phyloP scores from a whole-genome alignment of 2,113 vertebrate species.

The Silurus glanis region DNA sequence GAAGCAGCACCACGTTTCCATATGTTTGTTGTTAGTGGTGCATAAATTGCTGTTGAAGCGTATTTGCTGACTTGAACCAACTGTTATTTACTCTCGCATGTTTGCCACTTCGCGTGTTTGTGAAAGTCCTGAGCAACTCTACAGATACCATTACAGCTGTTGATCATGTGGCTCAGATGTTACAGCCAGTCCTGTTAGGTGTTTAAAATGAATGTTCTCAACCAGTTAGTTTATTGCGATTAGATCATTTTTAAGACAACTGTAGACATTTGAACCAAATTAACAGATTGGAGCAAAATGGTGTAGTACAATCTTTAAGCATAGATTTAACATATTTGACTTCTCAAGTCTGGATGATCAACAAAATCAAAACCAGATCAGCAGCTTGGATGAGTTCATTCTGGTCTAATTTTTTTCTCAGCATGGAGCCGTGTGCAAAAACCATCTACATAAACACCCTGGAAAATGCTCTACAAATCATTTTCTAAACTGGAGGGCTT shows the following conservation, averaged over 20 bases:
- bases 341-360: not conserved
- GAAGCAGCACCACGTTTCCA: slow-evolving; percentile 42
- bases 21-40: slow-evolving; percentile 67
- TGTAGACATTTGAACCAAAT: not conserved
- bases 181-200: not conserved
- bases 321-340: not conserved
- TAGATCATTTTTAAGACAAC: not conserved
- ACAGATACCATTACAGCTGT: not conserved
- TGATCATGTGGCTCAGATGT: slow-evolving; percentile 4
- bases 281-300: not conserved
- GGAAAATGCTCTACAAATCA: not conserved
- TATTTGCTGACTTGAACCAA: slow-evolving; percentile 47
- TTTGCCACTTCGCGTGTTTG: slow-evolving; percentile 62
- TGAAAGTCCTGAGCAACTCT: slow-evolving; percentile 21
- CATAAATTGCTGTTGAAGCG: slow-evolving; percentile 50
- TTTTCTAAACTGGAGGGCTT: not conserved
- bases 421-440: not conserved
- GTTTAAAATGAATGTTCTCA: not conserved
- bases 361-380: not conserved
- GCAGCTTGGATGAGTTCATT: not conserved
- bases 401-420: not conserved
- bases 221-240: not conserved
- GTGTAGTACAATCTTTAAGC: not conserved
- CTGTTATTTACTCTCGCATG: slow-evolving; percentile 54
- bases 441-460: not conserved